Evolutionary conservation across 2,797 vertebrate species (phyloP), one percentile per base, ranked within the genome.

Genomic region (Betta splendens): DNA sequence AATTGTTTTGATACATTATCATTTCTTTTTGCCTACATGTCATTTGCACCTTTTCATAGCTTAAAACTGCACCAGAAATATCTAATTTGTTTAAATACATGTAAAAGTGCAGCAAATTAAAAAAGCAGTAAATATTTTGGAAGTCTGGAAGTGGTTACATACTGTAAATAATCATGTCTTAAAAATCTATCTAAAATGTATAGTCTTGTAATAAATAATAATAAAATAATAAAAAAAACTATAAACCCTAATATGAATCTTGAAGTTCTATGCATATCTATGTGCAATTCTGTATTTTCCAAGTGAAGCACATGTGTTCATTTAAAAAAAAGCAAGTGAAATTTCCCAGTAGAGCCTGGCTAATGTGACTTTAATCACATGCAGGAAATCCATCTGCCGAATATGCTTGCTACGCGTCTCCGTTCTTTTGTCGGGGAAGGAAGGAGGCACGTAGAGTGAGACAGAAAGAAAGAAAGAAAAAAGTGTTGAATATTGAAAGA

Each of bases 351-450:
- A 67, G 75, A 80, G 64, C 28, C 33, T 1, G 40, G 64, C 73
- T 85, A 85, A 87, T 83, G 77, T 75, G 77, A 68, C 71, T 84
- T 84, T 83, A 82, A 88, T 85, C 61, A 68, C 79, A 84, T 48
- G 61, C 79, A 73, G 72, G 55, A 72, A 82, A 82, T 79, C 69
- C 67, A 75, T 82, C 75, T 69, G 72, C 51, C 2, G 57, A 64
- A 71, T 60, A 68, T 71, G 56, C 53, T 11, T 15, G 17, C 18
- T 43, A 49, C 61, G 68, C 21, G 64, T 37, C 43, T 64, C 64
- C 40, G 61, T 47, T 72, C 32, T 46, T 66, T 78, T 51, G 68
- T 72, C 64, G 12, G 5, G 51, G 33, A 56, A 43, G 32, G 49
- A 49, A 39, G 40, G 18, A n/a, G 65, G 15, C 5, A 31, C 29